These are phyloP conservation scores for Microctenopoma lineatum DNA, from an alignment of 2,797 vertebrate genomes.

Conservation along the genomic window DNA sequence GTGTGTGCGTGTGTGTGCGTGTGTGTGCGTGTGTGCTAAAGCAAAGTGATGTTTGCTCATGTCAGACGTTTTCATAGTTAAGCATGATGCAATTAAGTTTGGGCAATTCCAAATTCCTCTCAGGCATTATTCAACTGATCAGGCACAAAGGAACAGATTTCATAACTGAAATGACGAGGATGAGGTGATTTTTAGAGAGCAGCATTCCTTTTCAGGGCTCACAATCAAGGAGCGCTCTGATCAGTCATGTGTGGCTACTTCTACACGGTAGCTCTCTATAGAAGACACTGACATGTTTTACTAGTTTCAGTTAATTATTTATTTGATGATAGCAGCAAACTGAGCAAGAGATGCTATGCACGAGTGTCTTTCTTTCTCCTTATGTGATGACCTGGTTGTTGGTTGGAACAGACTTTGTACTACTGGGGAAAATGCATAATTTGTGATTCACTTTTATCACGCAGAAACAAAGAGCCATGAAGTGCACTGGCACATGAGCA, in stretches of 20 bases:
- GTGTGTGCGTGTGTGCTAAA: constrained; percentile 51
- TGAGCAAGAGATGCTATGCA: neutral
- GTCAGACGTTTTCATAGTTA: constrained; percentile 48
- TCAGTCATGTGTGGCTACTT: constrained; percentile 16
- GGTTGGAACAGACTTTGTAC: constrained; percentile 2
- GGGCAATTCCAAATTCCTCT: constrained; percentile 57
- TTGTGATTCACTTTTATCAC: constrained; percentile 22
- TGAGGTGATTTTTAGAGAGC: constrained; percentile 42
- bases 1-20: too few relatives aligned
- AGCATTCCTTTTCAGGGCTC: constrained; percentile 32
- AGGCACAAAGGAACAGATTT: constrained; percentile 44
- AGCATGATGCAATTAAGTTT: constrained; percentile 64
- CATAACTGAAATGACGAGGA: constrained; percentile 39
- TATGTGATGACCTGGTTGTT: constrained; percentile 12
- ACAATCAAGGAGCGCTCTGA: constrained; percentile 22
- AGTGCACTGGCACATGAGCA: constrained; percentile 5
- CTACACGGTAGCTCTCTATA: neutral
- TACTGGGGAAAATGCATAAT: constrained; percentile 12
- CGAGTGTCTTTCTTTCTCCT: neutral
- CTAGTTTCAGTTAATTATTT: neutral
- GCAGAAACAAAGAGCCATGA: constrained; percentile 10
- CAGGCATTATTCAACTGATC: constrained; percentile 53
- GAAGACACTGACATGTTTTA: constrained; percentile 6
- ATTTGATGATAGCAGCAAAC: neutral
- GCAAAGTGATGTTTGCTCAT: constrained; percentile 63